phyloP scores from a whole-genome alignment of 2,113 vertebrate species.

The Callorhinus ursinus region DNA sequence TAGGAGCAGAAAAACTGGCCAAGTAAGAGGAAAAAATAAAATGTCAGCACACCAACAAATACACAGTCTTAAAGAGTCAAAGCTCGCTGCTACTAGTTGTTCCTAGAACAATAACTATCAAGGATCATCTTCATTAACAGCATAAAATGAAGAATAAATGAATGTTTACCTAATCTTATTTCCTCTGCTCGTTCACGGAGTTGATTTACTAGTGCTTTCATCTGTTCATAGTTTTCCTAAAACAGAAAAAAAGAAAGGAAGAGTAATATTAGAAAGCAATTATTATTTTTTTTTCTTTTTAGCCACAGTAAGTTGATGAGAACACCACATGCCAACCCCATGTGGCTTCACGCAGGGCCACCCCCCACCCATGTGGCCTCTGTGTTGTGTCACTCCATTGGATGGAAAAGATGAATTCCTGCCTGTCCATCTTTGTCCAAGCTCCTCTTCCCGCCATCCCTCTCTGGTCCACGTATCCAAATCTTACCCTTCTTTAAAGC shows the following conservation, averaged over 20 bases:
- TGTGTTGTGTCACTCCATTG: neutral
- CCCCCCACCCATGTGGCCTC: neutral
- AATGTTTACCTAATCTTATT: conserved; percentile 91
- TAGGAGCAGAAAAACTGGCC: neutral
- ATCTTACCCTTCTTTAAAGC: neutral
- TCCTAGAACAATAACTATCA: neutral
- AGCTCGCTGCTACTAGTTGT: neutral
- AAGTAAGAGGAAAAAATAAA: neutral
- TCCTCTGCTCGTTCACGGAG: conserved; percentile 89
- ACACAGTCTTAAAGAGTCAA: neutral
- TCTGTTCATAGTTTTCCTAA: conserved; percentile 97
- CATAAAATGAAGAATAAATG: neutral
- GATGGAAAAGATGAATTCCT: neutral
- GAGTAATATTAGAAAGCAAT: neutral
- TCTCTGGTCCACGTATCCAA: neutral
- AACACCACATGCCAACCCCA: neutral
- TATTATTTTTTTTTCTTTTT: neutral
- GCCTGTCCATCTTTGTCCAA: neutral
- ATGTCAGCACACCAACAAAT: neutral
- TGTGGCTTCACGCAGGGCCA: neutral
- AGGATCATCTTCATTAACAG: neutral
- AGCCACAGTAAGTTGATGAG: neutral
- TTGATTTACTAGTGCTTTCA: conserved; percentile 92
- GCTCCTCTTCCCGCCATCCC: neutral
- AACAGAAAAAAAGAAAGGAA: conserved; percentile 57